A percentile compares a stretch with the other conserved stretches of the same genome.
Conservation (phyloP, 2,888 invertebrate species). For the Cecidostiba fungosa region DNA sequence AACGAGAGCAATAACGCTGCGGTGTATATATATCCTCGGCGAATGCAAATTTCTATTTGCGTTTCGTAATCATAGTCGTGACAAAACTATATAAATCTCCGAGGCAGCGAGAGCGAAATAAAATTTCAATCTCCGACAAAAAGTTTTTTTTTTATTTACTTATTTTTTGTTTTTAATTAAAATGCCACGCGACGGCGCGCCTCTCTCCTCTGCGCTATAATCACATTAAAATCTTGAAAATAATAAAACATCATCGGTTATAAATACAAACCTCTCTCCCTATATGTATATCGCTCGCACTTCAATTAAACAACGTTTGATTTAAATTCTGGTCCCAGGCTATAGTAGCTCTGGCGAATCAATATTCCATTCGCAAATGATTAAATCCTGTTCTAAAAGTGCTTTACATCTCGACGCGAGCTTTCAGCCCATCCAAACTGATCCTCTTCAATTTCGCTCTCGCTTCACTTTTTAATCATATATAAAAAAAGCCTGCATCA, state of each 20-base stretch:
- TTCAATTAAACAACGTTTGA: slow-evolving; percentile 19
- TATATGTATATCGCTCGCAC: neutral
- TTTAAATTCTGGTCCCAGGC: slow-evolving; percentile 21
- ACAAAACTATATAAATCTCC: slow-evolving; percentile 8
- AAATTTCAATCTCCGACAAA: neutral
- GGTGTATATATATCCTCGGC: neutral
- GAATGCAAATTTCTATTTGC: neutral
- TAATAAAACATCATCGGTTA: neutral
- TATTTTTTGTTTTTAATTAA: slow-evolving; percentile 1
- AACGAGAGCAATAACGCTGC: neutral
- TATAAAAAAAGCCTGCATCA: slow-evolving; percentile 7
- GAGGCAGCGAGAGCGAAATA: neutral
- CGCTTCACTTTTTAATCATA: slow-evolving; percentile 21
- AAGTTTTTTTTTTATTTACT: too few relatives aligned
- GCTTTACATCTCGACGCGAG: neutral
- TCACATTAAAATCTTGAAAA: slow-evolving; percentile 5
- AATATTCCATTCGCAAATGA: slow-evolving; percentile 40
- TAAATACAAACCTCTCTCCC: slow-evolving; percentile 4
- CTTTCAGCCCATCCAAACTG: slow-evolving; percentile 8
- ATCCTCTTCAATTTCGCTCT: slow-evolving; percentile 18
- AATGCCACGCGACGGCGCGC: neutral
- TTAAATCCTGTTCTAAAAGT: slow-evolving; percentile 32
- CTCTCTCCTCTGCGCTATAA: neutral
- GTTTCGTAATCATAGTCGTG: slow-evolving; percentile 1
- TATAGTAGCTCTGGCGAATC: neutral